Evolutionary conservation across 2,888 invertebrate species (phyloP).

Genomic region (Octodonta nipae): DNA sequence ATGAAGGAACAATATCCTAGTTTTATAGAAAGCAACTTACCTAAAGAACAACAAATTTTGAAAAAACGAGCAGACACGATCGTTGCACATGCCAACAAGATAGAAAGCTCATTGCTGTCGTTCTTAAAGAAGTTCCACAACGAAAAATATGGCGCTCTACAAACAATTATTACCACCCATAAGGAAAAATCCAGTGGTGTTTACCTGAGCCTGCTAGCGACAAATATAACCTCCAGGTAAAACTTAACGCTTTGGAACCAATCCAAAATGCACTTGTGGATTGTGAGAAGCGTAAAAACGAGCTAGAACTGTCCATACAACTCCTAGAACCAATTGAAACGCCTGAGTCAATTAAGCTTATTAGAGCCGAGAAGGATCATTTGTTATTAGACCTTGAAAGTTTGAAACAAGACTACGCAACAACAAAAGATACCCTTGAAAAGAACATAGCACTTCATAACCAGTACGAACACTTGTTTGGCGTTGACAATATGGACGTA

Average conservation of each 20-base stretch:
- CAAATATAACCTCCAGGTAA: slow-evolving; percentile 83
- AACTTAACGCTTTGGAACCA: slow-evolving; percentile 65
- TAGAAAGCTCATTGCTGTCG: slow-evolving; percentile 60
- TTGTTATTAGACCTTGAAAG: slow-evolving; percentile 58
- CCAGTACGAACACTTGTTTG: slow-evolving; percentile 64
- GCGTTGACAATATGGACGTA: too few relatives aligned
- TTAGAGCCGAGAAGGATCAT: slow-evolving; percentile 54
- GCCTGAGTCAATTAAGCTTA: slow-evolving; percentile 51
- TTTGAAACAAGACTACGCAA: slow-evolving; percentile 51
- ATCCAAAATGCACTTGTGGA: slow-evolving; percentile 60
- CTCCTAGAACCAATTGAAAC: slow-evolving; percentile 61
- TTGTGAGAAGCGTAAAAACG: slow-evolving; percentile 51
- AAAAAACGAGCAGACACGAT: slow-evolving; percentile 73
- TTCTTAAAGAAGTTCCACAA: slow-evolving; percentile 78
- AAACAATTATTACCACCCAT: slow-evolving; percentile 64
- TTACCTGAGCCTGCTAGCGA: slow-evolving; percentile 78
- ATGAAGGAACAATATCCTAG: slow-evolving; percentile 63
- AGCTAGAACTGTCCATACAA: slow-evolving; percentile 57
- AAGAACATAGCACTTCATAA: slow-evolving; percentile 65
- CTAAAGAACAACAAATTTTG: slow-evolving; percentile 71
- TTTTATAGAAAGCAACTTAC: slow-evolving; percentile 61
- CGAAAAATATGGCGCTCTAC: slow-evolving; percentile 69
- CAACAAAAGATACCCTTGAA: slow-evolving; percentile 54
- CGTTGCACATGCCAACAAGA: slow-evolving; percentile 65
- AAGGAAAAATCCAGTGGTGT: slow-evolving; percentile 84